These are phyloP conservation scores for Pseudoips prasinana DNA, from an alignment of 2,888 invertebrate genomes.

Conservation along the genomic window DNA sequence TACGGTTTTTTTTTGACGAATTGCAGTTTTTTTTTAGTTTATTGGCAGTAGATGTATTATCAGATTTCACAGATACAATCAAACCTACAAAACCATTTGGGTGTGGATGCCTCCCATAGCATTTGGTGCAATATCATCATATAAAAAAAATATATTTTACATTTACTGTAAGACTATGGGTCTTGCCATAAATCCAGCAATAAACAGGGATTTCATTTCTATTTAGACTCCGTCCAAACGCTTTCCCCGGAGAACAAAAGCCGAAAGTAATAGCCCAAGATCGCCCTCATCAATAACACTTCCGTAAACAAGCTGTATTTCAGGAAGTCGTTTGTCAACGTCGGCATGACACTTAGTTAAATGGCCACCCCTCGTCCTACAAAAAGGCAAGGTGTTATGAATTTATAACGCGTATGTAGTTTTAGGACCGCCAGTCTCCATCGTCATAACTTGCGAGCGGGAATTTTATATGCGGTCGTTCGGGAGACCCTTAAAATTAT, in stretches of 20 bases:
- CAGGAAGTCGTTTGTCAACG: conserved; percentile 30
- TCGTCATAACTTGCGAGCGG: conserved; percentile 20
- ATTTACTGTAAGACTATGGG: too few species aligned
- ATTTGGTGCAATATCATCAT: too few species aligned
- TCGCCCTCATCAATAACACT: conserved; percentile 30
- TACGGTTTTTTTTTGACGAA: too few species aligned
- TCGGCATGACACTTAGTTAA: conserved; percentile 12
- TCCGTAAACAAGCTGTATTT: conserved; percentile 25
- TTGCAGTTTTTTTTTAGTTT: too few species aligned
- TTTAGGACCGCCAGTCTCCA: conserved; percentile 19
- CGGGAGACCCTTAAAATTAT: conserved; percentile 25
- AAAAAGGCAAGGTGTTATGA: conserved; percentile 26
- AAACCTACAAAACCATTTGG: too few species aligned
- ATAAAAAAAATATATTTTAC: too few species aligned
- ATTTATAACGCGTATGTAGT: conserved; percentile 31
- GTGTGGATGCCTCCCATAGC: too few species aligned
- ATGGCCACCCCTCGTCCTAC: conserved; percentile 7
- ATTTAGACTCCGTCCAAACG: too few species aligned
- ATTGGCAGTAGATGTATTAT: too few species aligned
- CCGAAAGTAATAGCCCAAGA: conserved; percentile 16
- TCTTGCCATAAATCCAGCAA: too few species aligned
- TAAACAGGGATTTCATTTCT: too few species aligned
- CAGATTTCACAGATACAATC: too few species aligned
- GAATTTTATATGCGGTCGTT: conserved; percentile 31
- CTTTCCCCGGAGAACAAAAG: conserved; percentile 12